Percentiles rank a stretch among this genome's conserved stretches.
These are phyloP conservation scores for Epinotia demarniana DNA, from an alignment of 2,888 invertebrate genomes.

Conservation along the genomic window DNA sequence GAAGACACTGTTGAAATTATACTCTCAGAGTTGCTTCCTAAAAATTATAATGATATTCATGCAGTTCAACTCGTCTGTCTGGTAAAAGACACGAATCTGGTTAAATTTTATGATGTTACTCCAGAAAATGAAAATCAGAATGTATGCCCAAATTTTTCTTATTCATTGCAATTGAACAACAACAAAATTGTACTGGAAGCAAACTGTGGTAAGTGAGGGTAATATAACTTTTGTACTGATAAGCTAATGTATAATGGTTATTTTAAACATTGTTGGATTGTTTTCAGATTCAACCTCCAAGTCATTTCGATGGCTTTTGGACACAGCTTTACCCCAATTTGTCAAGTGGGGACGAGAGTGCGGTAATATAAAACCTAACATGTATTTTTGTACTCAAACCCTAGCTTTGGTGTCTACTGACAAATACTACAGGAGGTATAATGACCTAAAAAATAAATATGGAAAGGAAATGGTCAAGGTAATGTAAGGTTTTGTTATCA, in stretches of 20 bases:
- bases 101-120: constrained; percentile 79
- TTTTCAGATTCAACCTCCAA: constrained; percentile 62
- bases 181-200: constrained; percentile 71
- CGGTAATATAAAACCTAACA: constrained; percentile 51
- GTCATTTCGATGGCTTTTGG: constrained; percentile 81
- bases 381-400: constrained; percentile 79
- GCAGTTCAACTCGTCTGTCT: constrained; percentile 70
- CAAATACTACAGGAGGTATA: constrained; percentile 89
- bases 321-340: constrained; percentile 85
- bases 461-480: constrained; percentile 89
- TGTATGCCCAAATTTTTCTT: constrained; percentile 80
- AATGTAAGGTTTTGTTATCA: constrained; percentile 45
- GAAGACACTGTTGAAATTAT: constrained; percentile 55
- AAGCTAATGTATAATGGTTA: constrained; percentile 21
- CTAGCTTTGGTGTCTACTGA: constrained; percentile 87
- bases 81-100: constrained; percentile 66
- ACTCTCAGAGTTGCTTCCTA: constrained; percentile 71
- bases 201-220: constrained; percentile 63
- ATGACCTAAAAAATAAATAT: constrained; percentile 91
- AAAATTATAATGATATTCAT: constrained; percentile 63
- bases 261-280: constrained; percentile 35
- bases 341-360: constrained; percentile 85
- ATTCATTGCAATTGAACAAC: constrained; percentile 71
- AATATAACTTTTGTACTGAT: constrained; percentile 1
- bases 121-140: constrained; percentile 63